These are phyloP conservation scores for Julus scandinavius DNA, from an alignment of 2,888 invertebrate species.

Conservation along the genomic window DNA sequence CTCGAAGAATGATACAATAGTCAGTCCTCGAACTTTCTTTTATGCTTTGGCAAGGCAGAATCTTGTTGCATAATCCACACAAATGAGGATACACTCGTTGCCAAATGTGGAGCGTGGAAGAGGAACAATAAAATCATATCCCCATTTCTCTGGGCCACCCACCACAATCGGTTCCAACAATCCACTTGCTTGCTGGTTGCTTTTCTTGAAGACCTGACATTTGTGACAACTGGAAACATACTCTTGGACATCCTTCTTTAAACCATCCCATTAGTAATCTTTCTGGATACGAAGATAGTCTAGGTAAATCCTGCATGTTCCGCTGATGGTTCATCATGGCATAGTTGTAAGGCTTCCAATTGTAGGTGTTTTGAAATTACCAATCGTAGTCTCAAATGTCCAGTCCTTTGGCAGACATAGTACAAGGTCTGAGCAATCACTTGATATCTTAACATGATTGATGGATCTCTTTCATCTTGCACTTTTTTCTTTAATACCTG, in stretches of 20 bases:
- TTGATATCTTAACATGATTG: not conserved
- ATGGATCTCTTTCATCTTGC: not conserved
- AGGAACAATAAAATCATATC: not conserved
- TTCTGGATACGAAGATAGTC: not conserved
- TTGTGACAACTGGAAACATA: not conserved
- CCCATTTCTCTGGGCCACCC: not conserved
- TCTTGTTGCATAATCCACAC: not conserved
- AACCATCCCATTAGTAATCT: not conserved
- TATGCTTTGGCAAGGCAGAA: not conserved
- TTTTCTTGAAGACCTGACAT: not conserved
- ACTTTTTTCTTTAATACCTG: not conserved
- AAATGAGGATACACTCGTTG: not conserved
- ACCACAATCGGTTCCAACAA: not conserved
- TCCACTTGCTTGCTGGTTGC: not conserved
- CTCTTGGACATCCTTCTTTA: not conserved
- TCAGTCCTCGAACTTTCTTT: not conserved
- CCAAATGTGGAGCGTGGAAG: not conserved
- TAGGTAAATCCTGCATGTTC: not conserved
- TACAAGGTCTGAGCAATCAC: not conserved
- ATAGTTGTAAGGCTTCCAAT: not conserved
- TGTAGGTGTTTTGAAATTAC: conserved; percentile 7
- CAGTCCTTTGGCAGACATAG: not conserved
- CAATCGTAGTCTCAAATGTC: not conserved
- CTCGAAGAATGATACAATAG: not conserved
- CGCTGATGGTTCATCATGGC: not conserved